Base-by-base conservation (phyloP, 2,113 vertebrate species). In the Macrotis lagotis region DNA sequence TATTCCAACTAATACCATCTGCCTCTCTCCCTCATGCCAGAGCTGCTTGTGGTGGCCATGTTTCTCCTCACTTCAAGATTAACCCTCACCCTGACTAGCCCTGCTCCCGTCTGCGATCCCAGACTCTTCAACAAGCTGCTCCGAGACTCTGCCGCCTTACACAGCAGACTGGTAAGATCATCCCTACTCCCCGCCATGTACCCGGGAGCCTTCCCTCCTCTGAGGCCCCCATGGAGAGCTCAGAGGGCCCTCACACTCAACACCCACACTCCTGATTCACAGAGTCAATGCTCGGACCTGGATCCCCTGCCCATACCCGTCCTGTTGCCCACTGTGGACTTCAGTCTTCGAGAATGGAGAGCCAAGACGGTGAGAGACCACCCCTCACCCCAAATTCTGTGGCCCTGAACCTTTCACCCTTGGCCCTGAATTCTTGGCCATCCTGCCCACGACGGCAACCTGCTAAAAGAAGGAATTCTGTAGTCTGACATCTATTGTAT, bases 261-360 rank as follows among this genome's bases (percentile, higher is more conserved):
- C 52, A 50, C 37, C 47, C 47, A n/a, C 92, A 47, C 94, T 94
- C 55, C 98, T 50, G 94, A 93, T 90, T 25, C 24, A 92, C 66
- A 99, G 99, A 96, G 94, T 74, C 98, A 98, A 88, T 99, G 99
- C 89, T 98, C 97, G 93, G 96, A 96, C 0, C 14, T 97, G 51
- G 96, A 95, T 0, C 3, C 47, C 0, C 96, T 98, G 66, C 88
- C 95, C 92, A 96, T 91, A 50, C 98, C 98, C 0, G 90, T 66
- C 0, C 96, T 96, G 91, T 97, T 99, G 95, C 98, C 99, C 83
- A 94, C 97, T 90, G 98, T 98, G 96, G 98, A 98, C 91, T 97
- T 99, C n/a, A 98, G 92, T 90, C 95, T 98, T 95, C 96, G 96
- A 97, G 97, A 98, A 94, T 99, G 99, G 99, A 98, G 97, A 97